phyloP scores from a whole-genome alignment of 1,140 invertebrate genomes.

The Solen grandis region DNA sequence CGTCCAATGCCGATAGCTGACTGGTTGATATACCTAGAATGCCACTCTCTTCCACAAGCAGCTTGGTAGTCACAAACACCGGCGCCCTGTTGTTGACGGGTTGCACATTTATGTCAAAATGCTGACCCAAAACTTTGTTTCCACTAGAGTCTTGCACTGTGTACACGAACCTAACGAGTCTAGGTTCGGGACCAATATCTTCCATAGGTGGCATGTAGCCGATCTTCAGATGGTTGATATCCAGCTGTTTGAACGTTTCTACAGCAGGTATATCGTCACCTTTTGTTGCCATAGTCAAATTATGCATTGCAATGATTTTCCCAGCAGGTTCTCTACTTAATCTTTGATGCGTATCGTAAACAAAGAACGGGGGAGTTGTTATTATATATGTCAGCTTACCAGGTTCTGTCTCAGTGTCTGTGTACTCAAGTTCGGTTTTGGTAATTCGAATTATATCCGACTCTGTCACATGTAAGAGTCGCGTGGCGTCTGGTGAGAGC shows the following conservation, averaged over 20 bases:
- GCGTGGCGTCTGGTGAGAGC: constrained; percentile 70
- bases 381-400: constrained; percentile 77
- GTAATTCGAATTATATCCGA: constrained; percentile 79
- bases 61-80: constrained; percentile 73
- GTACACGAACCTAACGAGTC: constrained; percentile 79
- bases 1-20: constrained; percentile 78
- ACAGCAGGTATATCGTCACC: constrained; percentile 62
- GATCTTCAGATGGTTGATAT: constrained; percentile 80
- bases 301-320: constrained; percentile 77
- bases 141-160: constrained; percentile 79
- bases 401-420: constrained; percentile 77
- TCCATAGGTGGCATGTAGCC: constrained; percentile 80
- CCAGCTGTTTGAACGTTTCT: constrained; percentile 78
- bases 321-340: constrained; percentile 76
- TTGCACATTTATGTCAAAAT: constrained; percentile 80
- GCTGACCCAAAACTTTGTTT: constrained; percentile 79
- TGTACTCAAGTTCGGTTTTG: constrained; percentile 77
- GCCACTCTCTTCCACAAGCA: constrained; percentile 80
- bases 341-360: constrained; percentile 71
- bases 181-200: constrained; percentile 80
- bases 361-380: constrained; percentile 78
- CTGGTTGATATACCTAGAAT: constrained; percentile 73
- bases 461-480: constrained; percentile 79
- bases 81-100: constrained; percentile 80
- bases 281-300: constrained; percentile 74